phyloP scores from a whole-genome alignment of 2,113 vertebrate genomes.

The Dipodomys stephensi region DNA sequence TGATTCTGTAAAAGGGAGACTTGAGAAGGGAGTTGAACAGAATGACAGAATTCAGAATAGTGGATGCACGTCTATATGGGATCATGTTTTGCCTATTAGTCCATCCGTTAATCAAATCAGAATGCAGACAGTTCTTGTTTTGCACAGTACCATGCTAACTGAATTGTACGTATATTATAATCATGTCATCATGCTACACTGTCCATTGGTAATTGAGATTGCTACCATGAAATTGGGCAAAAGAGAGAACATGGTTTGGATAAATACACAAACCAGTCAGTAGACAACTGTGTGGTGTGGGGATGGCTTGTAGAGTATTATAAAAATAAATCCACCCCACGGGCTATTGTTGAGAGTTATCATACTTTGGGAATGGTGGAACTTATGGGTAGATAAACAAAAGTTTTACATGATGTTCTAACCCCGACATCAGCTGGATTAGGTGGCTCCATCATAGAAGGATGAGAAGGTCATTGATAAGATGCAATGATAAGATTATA shows the following conservation, averaged over 20 bases:
- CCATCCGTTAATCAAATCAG: neutral
- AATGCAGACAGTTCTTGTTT: constrained; percentile 16
- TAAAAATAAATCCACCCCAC: neutral
- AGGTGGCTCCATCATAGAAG: neutral
- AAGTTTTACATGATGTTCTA: neutral
- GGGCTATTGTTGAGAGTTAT: constrained; percentile 44
- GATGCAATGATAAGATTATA: neutral
- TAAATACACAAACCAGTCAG: neutral
- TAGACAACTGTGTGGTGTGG: neutral
- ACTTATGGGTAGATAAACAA: constrained; percentile 17
- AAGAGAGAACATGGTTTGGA: neutral
- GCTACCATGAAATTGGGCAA: neutral
- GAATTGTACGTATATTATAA: neutral
- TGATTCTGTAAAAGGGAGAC: constrained; percentile 25
- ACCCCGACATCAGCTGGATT: neutral
- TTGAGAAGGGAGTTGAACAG: neutral
- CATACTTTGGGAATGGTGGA: neutral
- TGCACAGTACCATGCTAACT: neutral
- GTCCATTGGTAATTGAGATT: neutral
- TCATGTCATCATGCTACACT: neutral
- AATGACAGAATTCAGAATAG: neutral
- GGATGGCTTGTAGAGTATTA: neutral
- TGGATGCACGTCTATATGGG: neutral
- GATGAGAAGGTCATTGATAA: neutral
- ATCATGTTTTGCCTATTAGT: constrained; percentile 36